These are phyloP conservation scores for Macrochelys suwanniensis DNA, from an alignment of 2,797 vertebrate species.

Conservation along the genomic window DNA sequence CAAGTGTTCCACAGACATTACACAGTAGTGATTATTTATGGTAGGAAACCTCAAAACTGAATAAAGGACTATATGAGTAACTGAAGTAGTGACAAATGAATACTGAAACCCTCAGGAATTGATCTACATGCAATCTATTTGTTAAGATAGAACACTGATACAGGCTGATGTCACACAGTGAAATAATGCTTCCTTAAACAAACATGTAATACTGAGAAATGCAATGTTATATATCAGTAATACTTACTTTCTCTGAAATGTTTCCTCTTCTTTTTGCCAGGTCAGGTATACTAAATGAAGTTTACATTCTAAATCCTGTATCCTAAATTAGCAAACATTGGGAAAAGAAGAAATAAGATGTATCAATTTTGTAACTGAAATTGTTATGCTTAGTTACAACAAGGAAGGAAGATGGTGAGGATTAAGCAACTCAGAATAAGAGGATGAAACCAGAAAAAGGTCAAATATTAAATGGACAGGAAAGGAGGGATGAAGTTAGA, in stretches of 20 bases:
- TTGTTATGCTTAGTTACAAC: not conserved
- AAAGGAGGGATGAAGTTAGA: not conserved
- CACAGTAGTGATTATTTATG: no score
- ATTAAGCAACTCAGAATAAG: not conserved
- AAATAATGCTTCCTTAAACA: not conserved
- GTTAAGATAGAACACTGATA: not conserved
- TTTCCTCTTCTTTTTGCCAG: slow-evolving; percentile 77
- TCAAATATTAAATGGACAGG: not conserved
- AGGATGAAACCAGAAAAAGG: not conserved
- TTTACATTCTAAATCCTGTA: slow-evolving; percentile 82
- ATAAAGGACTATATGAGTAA: not conserved
- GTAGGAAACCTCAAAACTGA: not conserved
- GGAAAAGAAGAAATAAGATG: not conserved
- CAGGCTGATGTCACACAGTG: not conserved
- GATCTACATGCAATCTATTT: not conserved
- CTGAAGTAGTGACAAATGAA: not conserved
- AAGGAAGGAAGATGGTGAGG: not conserved
- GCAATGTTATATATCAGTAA: not conserved
- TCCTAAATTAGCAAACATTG: slow-evolving; percentile 74
- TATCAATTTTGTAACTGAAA: not conserved
- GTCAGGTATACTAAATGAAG: slow-evolving; percentile 71
- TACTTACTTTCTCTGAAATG: slow-evolving; percentile 83
- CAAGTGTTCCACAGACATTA: no score
- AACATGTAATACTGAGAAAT: not conserved
- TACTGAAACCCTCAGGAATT: no score